phyloP scores from a whole-genome alignment of 2,888 invertebrate genomes.

The Drosophila melanosoma region DNA sequence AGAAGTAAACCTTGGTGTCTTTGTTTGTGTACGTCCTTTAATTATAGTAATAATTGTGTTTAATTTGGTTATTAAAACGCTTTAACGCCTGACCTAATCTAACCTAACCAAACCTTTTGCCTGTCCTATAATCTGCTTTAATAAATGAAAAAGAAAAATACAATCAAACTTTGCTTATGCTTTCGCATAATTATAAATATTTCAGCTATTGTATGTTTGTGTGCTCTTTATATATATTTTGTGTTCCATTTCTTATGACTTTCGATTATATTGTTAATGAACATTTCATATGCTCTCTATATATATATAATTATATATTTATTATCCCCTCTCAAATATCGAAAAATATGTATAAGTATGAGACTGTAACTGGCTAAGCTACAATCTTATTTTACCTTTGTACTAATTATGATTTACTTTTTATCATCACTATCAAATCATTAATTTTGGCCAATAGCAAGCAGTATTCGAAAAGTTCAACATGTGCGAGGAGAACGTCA shows the following conservation, averaged over 20 bases:
- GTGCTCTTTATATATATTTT: conserved; percentile 80
- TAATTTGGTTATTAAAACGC: conserved; percentile 53
- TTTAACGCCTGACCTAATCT: conserved; percentile 47
- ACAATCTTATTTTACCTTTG: neutral
- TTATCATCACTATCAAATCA: conserved; percentile 26
- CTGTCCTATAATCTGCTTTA: conserved; percentile 33
- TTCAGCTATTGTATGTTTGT: conserved; percentile 84
- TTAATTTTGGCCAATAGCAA: conserved; percentile 88
- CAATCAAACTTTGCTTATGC: conserved; percentile 77
- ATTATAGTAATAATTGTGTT: conserved; percentile 26
- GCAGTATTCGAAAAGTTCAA: conserved; percentile 97
- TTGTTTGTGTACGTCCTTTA: conserved; percentile 47
- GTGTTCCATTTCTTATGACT: conserved; percentile 61
- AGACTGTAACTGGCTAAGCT: conserved; percentile 39
- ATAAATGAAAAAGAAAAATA: conserved; percentile 3
- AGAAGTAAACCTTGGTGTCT: conserved; percentile 51
- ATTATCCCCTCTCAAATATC: conserved; percentile 13
- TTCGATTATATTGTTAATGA: conserved; percentile 47
- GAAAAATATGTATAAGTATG: conserved; percentile 32
- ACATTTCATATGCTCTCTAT: conserved; percentile 33
- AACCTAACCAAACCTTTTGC: conserved; percentile 12
- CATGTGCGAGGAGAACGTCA: conserved; percentile 94
- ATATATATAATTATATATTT: conserved; percentile 12
- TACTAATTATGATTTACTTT: conserved; percentile 44
- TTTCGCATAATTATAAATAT: conserved; percentile 76